These are phyloP conservation scores for Buathra laborator DNA, from an alignment of 2,888 invertebrate genomes.

Conservation along the genomic window DNA sequence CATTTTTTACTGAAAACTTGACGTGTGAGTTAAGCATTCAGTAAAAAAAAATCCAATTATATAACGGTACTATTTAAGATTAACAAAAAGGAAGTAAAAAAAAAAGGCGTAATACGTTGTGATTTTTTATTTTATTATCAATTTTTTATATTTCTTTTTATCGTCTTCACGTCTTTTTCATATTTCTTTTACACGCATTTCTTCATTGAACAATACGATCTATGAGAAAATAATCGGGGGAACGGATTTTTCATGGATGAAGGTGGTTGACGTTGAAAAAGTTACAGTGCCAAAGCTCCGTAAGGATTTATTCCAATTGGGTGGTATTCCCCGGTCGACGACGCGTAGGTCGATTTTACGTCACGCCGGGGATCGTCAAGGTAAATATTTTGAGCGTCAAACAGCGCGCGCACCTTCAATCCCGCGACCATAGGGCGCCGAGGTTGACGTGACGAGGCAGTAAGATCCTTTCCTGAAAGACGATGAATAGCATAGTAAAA, in stretches of 20 bases:
- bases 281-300: no score
- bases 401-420: slow-evolving; percentile 27
- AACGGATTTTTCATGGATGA: neutral
- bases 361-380: slow-evolving; percentile 64
- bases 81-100: no score
- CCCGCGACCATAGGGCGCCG: slow-evolving; percentile 72
- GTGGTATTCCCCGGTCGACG: neutral
- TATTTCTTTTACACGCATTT: neutral
- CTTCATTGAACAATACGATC: neutral
- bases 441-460: slow-evolving; percentile 71
- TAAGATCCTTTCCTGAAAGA: slow-evolving; percentile 73
- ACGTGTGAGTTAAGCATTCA: no score
- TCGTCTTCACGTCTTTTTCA: no score
- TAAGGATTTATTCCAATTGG: slow-evolving; percentile 9
- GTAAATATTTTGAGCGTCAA: slow-evolving; percentile 55
- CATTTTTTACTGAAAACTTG: no score
- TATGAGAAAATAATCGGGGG: neutral
- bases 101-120: no score
- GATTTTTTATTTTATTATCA: neutral
- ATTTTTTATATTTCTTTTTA: neutral
- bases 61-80: no score
- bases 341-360: neutral
- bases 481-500: slow-evolving; percentile 13
- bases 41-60: no score
- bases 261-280: neutral